phyloP scores from a whole-genome alignment of 2,888 invertebrate genomes.

The Peribatodes rhomboidaria region DNA sequence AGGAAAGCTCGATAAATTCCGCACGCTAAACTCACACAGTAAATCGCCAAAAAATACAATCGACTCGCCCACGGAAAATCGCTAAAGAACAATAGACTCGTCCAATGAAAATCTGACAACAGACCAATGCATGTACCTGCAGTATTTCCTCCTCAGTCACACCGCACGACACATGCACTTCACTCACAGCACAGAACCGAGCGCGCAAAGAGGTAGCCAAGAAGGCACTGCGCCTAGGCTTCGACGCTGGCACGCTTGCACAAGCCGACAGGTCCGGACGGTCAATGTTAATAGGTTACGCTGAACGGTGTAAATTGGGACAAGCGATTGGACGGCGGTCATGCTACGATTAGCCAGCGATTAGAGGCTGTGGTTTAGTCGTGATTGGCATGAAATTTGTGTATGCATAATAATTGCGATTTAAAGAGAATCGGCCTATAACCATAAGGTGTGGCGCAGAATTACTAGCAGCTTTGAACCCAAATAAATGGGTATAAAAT shows the following conservation, averaged over 20 bases:
- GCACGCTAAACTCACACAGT: too few relatives aligned
- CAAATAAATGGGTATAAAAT: too few relatives aligned
- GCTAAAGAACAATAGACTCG: too few relatives aligned
- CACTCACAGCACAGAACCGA: conserved; percentile 46
- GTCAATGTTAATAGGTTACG: conserved; percentile 67
- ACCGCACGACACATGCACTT: conserved; percentile 35
- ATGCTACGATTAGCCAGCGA: conserved; percentile 23
- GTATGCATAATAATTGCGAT: too few relatives aligned
- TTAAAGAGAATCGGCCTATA: too few relatives aligned
- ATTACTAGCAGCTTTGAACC: too few relatives aligned
- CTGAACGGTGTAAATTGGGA: conserved; percentile 50
- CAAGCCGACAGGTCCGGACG: conserved; percentile 49
- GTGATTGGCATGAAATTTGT: not conserved
- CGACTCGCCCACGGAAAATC: too few relatives aligned
- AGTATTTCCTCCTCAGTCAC: conserved; percentile 22
- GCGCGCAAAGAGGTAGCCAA: conserved; percentile 51
- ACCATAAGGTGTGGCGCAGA: too few relatives aligned
- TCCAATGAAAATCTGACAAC: too few relatives aligned
- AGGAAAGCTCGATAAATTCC: too few relatives aligned
- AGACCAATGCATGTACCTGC: not conserved
- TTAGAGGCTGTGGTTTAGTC: not conserved
- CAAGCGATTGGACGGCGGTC: conserved; percentile 27
- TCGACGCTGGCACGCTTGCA: conserved; percentile 43
- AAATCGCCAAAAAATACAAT: too few relatives aligned
- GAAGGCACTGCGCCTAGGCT: conserved; percentile 45